Conservation (phyloP, 2,888 invertebrate species). For the Augochlorella aurata region DNA sequence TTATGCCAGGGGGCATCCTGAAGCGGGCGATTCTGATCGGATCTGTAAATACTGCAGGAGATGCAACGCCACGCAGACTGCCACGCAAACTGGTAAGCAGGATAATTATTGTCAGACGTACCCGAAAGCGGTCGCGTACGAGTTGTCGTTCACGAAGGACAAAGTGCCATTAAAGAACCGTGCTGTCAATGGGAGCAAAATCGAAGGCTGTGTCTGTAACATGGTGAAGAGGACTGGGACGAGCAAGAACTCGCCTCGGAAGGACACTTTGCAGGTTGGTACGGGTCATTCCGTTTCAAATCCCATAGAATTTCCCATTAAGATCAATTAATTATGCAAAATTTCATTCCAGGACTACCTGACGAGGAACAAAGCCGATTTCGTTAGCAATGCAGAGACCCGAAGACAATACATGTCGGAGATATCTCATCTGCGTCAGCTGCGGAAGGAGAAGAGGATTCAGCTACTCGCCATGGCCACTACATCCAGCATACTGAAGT, state of each 20-base stretch:
- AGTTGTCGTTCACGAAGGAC: conserved; percentile 79
- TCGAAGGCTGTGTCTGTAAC: conserved; percentile 67
- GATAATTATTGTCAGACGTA: conserved; percentile 73
- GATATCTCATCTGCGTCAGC: conserved; percentile 81
- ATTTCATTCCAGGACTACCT: conserved; percentile 86
- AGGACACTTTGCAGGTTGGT: conserved; percentile 71
- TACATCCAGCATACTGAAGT: conserved; percentile 69
- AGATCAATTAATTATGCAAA: not conserved
- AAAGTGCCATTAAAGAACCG: conserved; percentile 57
- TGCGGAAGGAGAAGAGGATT: conserved; percentile 81
- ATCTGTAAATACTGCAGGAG: conserved; percentile 71
- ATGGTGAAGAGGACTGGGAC: conserved; percentile 50
- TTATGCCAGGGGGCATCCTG: conserved; percentile 33
- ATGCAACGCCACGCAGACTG: conserved; percentile 72
- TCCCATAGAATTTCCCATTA: not conserved
- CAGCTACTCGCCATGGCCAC: conserved; percentile 81
- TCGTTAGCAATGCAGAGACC: conserved; percentile 85
- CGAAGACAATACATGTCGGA: conserved; percentile 83
- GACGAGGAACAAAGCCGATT: conserved; percentile 87
- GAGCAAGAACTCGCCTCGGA: conserved; percentile 45
- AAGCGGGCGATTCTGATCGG: conserved; percentile 50
- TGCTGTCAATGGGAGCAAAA: conserved; percentile 47
- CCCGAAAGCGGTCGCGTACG: conserved; percentile 82
- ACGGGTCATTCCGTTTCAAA: not conserved
- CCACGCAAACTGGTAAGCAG: conserved; percentile 67